phyloP scores from a whole-genome alignment of 1,140 invertebrate species.

The Mya arenaria region DNA sequence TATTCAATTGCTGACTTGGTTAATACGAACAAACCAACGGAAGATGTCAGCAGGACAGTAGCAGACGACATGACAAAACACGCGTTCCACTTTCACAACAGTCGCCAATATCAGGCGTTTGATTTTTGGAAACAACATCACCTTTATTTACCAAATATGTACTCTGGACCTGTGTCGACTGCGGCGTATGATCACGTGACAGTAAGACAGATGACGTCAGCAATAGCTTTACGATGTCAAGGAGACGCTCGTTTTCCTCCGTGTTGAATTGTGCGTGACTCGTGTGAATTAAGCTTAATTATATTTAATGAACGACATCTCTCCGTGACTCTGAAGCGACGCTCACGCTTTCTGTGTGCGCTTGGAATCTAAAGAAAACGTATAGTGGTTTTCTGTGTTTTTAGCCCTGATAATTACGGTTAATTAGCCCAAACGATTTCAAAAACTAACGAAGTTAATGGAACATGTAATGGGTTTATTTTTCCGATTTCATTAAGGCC shows the following conservation, averaged over 20 bases:
- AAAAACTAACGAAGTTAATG: conserved; percentile 50
- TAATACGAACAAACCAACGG: neutral
- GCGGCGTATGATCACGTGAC: conserved; percentile 34
- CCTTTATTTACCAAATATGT: conserved; percentile 30
- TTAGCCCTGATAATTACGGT: conserved; percentile 11
- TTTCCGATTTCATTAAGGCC: conserved; percentile 51
- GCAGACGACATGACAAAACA: conserved; percentile 20
- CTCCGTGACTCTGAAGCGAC: conserved; percentile 41
- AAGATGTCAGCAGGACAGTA: neutral
- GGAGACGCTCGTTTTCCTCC: conserved; percentile 42
- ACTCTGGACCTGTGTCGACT: conserved; percentile 22
- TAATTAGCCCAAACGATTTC: conserved; percentile 46
- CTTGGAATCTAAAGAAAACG: neutral
- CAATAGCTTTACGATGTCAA: conserved; percentile 40
- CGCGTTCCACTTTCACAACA: conserved; percentile 41
- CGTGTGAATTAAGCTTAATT: conserved; percentile 19
- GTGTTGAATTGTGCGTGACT: conserved; percentile 43
- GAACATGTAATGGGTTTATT: conserved; percentile 53
- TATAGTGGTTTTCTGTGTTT: conserved; percentile 44
- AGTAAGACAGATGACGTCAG: conserved; percentile 28
- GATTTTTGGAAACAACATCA: conserved; percentile 43
- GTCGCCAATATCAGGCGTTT: conserved; percentile 3
- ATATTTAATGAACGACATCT: conserved; percentile 47
- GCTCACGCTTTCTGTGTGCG: conserved; percentile 9
- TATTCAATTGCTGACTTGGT: conserved; percentile 50